Evolutionary conservation across 2,797 vertebrate species (phyloP), one percentile per base, ranked within the genome.

Genomic region (Catharus ustulatus): DNA sequence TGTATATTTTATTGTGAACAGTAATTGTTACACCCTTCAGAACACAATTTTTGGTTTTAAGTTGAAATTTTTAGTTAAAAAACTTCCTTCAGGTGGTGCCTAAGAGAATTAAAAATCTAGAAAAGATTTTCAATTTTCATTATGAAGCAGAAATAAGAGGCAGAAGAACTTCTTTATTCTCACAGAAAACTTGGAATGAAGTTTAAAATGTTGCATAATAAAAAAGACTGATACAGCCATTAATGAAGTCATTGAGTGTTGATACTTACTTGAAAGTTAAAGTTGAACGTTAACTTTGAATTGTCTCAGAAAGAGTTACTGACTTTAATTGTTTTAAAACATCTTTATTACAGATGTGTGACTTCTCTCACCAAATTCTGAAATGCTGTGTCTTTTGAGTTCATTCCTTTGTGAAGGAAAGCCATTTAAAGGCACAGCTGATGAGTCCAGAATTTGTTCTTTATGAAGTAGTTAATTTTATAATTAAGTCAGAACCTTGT

Each of bases 401-500:
- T 67, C 67, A 54, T 87, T 94, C 40, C 54, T 95, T 92, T 87
- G 73, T 93, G 95, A 93, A 68, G 92, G 73, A 68, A 96, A 81
- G 61, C 68, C 71, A 80, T 91, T 95, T 96, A 89, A 93, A 94
- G 87, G 80, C 83, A 67, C 30, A 61, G 94, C 91, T 89, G 67
- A 95, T 96, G 89, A 97, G 74, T 78, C 54, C 71, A 61, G 54
- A 94, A 92, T 75, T 89, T 64, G 57, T 76, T 95, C 81, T 92
- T 87, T 90, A 49, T 94, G 87, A 97, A 96, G 87, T 95, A 95
- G 96, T 97, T 97, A 84, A 66, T 92, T 78, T 63, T 84, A 12
- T 95, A 93, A 91, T 94, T 89, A 91, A 94, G 91, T 93, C 93
- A 97, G 62, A 95, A 88, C 81, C 64, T 91, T 96, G 90, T 86